Evolutionary conservation across 2,113 vertebrate species (phyloP), one percentile per base, ranked within the genome.

Genomic region (Kryptolebias marmoratus): DNA sequence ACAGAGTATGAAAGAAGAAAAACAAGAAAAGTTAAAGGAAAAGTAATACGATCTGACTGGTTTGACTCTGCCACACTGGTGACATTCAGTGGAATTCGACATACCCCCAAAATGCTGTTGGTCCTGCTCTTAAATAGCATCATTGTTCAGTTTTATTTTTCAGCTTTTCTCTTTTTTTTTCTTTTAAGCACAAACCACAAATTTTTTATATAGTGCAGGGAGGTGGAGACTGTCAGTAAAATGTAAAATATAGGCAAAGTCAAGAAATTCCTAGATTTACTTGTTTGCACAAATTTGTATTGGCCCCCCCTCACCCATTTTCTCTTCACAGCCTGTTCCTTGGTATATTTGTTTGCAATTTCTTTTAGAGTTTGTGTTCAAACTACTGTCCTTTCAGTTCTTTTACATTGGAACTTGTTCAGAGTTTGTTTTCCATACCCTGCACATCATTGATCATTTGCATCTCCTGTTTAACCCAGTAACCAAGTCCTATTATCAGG

Each of bases 391-490:
- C 55, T 75, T 30, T 71, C 64, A 66, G 52, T 36, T 36, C 44
- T 63, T 61, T 69, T 59, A 73, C 58, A 32, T 55, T 39, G 27
- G 16, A 75, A 80, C 31, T 32, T 67, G 39, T 31, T 47, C 27
- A 49, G 48, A 13, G 18, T 39, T 16, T 67, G 32, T 39, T 58
- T 64, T 2, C 48, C 52, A 36, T 66, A 75, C 57, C 32, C 39
- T 52, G 12, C 53, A 30, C 22, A n/a, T 68, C 58, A 2, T 12
- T 32, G 69, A 77, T 15, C 13, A 32, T 63, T 77, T 61, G 12
- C 27, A 22, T 81, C 68, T 72, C 63, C 72, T 65, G 44, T 75
- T 81, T 68, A 69, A 77, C 36, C 49, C 44, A 44, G 50, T 62
- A 71, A 36, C 28, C 39, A 65, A 65, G 42, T 22, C 47, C 53